A percentile compares a stretch with the other conserved stretches of the same genome.
phyloP scores from a whole-genome alignment of 2,113 vertebrate species.

The Capreolus pygargus region DNA sequence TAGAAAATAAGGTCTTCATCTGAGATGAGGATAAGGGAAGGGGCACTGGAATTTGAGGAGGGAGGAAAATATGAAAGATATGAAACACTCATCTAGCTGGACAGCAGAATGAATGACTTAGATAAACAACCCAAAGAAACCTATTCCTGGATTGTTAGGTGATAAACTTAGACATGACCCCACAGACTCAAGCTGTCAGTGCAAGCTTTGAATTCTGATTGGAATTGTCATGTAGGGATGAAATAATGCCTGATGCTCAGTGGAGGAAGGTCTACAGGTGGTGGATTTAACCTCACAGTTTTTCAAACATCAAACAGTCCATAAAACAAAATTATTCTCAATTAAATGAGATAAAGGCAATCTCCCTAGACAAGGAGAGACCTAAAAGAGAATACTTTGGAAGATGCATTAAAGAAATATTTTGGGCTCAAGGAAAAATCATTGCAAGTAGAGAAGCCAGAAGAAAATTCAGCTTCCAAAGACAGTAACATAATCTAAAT shows the following conservation, averaged over 20 bases:
- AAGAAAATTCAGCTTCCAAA: conserved; percentile 12
- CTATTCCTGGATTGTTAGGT: not conserved
- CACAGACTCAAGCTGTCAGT: not conserved
- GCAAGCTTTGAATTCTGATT: conserved; percentile 3
- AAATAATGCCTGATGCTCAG: not conserved
- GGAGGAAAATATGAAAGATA: not conserved
- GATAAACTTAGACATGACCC: conserved; percentile 4
- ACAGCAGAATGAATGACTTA: not conserved
- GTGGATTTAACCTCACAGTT: not conserved
- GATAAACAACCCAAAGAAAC: not conserved
- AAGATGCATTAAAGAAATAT: not conserved
- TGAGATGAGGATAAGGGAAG: not conserved
- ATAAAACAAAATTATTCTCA: conserved; percentile 23
- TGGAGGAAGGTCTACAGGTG: not conserved
- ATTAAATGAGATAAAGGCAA: conserved; percentile 21
- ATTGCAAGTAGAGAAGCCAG: not conserved
- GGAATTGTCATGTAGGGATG: not conserved
- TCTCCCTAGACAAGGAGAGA: not conserved
- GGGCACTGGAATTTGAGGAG: not conserved
- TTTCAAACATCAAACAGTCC: not conserved
- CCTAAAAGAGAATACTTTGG: not conserved
- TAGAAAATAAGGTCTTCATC: not conserved
- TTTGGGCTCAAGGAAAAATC: not conserved
- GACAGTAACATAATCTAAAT: conserved; percentile 5
- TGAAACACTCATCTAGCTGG: not conserved